Evolutionary conservation across 2,888 invertebrate species (phyloP).

Genomic region (Isoperla grammatica): DNA sequence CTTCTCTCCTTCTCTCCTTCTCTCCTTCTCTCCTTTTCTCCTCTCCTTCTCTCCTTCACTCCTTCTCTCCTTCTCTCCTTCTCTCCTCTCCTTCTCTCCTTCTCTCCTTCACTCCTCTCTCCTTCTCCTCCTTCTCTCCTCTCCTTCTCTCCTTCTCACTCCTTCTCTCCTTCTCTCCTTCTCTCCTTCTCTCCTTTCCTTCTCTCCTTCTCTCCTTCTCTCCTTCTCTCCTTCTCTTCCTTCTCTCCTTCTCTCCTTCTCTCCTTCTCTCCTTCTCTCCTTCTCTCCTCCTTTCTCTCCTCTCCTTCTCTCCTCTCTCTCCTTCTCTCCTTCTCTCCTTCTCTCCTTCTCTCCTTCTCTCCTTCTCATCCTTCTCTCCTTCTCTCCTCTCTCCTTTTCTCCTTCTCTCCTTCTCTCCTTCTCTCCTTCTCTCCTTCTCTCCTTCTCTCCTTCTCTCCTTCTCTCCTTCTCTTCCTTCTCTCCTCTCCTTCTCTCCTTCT

Average conservation of each 20-base stretch:
- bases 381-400: not conserved
- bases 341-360: not conserved
- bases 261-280: not conserved
- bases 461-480: not conserved
- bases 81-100: too few relatives aligned
- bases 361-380: not conserved
- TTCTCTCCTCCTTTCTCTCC: too few relatives aligned
- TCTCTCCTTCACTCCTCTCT: too few relatives aligned
- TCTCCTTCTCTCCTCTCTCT: not conserved
- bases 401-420: not conserved
- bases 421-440: not conserved
- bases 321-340: not conserved
- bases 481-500: too few relatives aligned
- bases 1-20: too few relatives aligned
- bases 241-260: not conserved
- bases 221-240: not conserved
- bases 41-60: too few relatives aligned
- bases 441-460: not conserved
- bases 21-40: too few relatives aligned
- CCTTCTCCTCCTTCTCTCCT: too few relatives aligned
- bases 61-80: too few relatives aligned
- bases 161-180: too few relatives aligned
- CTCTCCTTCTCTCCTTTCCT: too few relatives aligned
- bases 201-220: not conserved
- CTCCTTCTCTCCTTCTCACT: too few relatives aligned